Evolutionary conservation across 1,140 invertebrate genomes (phyloP).

Genomic region (Aphelenchoides avenae): DNA sequence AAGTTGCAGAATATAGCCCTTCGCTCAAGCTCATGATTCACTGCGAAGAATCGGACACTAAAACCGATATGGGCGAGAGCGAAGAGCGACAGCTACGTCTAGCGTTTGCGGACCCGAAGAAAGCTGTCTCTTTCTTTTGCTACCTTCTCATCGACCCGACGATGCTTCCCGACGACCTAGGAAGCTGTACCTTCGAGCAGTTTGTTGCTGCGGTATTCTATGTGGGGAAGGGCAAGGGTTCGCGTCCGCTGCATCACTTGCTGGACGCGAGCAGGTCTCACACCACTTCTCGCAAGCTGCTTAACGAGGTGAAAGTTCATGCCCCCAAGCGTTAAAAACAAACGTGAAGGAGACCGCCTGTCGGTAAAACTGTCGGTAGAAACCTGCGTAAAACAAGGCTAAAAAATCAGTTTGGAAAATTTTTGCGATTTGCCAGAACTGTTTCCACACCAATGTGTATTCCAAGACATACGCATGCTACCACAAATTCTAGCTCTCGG

Average conservation of each 20-base stretch:
- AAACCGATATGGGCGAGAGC: constrained; percentile 67
- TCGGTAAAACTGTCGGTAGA: too few relatives aligned
- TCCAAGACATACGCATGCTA: too few relatives aligned
- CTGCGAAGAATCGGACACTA: constrained; percentile 54
- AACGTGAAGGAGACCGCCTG: too few relatives aligned
- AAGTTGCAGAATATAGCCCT: constrained; percentile 40
- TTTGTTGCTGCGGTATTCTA: constrained; percentile 73
- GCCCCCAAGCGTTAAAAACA: too few relatives aligned
- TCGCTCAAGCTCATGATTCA: constrained; percentile 42
- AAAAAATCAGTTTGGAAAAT: too few relatives aligned
- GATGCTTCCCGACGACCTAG: constrained; percentile 73
- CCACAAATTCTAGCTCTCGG: constrained; percentile 59
- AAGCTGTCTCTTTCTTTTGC: constrained; percentile 68
- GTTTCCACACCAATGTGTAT: too few relatives aligned
- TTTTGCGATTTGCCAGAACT: too few relatives aligned
- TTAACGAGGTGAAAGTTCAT: too few relatives aligned
- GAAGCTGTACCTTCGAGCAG: constrained; percentile 65
- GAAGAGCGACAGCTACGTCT: constrained; percentile 68
- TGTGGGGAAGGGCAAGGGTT: constrained; percentile 72
- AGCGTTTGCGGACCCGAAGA: too few relatives aligned
- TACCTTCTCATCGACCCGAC: constrained; percentile 84
- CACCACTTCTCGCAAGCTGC: too few relatives aligned
- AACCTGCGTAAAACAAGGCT: too few relatives aligned
- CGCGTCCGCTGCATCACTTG: constrained; percentile 79
- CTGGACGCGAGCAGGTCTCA: constrained; percentile 69